Percentiles rank a stretch among this genome's conserved stretches.
Evolutionary conservation across 2,888 invertebrate species (phyloP).

Genomic region (Anthophora plumipes): DNA sequence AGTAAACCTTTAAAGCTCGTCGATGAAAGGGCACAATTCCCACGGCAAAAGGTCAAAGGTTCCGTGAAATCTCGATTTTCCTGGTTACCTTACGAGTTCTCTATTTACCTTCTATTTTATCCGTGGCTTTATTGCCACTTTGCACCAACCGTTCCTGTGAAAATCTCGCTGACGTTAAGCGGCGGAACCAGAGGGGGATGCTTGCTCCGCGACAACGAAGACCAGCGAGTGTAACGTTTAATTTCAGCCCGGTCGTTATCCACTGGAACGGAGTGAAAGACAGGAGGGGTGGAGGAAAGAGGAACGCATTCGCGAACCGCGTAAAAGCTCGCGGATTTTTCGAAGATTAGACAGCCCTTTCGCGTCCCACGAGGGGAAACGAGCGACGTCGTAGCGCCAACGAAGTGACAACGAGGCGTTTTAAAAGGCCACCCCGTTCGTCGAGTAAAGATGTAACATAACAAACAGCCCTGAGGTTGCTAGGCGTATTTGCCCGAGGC

Average conservation of each 20-base stretch:
- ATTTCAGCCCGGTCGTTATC: slow-evolving; percentile 16
- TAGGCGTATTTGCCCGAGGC: slow-evolving; percentile 71
- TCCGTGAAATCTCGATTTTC: neutral
- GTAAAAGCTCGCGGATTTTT: slow-evolving; percentile 46
- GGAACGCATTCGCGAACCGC: neutral
- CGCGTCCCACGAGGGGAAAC: slow-evolving; percentile 28
- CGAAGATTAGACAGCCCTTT: slow-evolving; percentile 38
- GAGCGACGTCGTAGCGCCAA: slow-evolving; percentile 19
- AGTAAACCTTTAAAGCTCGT: neutral
- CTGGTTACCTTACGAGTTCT: neutral
- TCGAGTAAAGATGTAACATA: slow-evolving; percentile 75
- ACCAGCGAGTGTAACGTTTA: slow-evolving; percentile 28
- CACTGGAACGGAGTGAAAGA: neutral
- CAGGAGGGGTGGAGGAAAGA: neutral
- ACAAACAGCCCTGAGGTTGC: slow-evolving; percentile 74
- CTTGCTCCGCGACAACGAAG: neutral
- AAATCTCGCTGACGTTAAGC: slow-evolving; percentile 1
- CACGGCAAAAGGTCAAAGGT: neutral
- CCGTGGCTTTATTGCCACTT: slow-evolving; percentile 32
- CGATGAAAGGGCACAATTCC: neutral
- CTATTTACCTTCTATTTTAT: neutral
- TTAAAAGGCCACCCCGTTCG: slow-evolving; percentile 75
- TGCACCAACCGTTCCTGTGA: neutral
- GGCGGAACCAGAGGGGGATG: neutral
- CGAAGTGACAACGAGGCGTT: slow-evolving; percentile 68